Evolutionary conservation across 92 coral and sea anemone genomes (phyloP), one percentile per base, ranked within the genome.

Genomic region (Phenganax stokvisi): DNA sequence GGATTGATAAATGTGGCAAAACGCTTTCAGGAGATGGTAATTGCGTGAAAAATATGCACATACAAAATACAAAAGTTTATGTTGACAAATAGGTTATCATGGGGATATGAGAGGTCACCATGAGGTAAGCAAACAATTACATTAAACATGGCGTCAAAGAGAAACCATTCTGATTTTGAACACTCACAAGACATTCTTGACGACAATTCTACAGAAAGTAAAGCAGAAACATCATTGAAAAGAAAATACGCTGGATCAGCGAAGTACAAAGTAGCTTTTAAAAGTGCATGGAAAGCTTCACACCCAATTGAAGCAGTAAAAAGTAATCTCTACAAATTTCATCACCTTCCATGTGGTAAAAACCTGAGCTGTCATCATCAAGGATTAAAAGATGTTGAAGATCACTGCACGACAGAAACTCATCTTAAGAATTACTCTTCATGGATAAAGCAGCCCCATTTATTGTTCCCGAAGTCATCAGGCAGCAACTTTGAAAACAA

Each of bases 401-500:
- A 71, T 71, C 76, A 71, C 56, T 71, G 76, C 76, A 71, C 31
- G 56, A 71, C 76, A 15, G 76, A 71, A 71, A 71, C 76, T 71
- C 76, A 71, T 8, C 56, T 71, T 20, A 71, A 71, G 11, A 71
- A 71, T 71, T 71, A 71, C 76, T 71, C 76, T 71, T 71, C 76
- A 8, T 71, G 76, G 56, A 71, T 31, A 44, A 71, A 29, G 76
- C 76, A 71, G 17, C 55, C 56, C 56, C 76, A 0, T 53, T 29
- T 71, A 29, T 71, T 29, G 56, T 51, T 71, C 76, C 13, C 16
- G 11, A 71, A 71, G 31, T 51, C 51, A 13, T 17, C 67, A 15
- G 67, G 13, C 27, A 61, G 67, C 67, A 61, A 61, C 67, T 61
- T 61, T 61, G 67, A 61, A 59, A 61, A 17, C 67, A 61, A 61